Evolutionary conservation across 2,797 vertebrate species (phyloP).

Genomic region (Myiotriccus ornatus): DNA sequence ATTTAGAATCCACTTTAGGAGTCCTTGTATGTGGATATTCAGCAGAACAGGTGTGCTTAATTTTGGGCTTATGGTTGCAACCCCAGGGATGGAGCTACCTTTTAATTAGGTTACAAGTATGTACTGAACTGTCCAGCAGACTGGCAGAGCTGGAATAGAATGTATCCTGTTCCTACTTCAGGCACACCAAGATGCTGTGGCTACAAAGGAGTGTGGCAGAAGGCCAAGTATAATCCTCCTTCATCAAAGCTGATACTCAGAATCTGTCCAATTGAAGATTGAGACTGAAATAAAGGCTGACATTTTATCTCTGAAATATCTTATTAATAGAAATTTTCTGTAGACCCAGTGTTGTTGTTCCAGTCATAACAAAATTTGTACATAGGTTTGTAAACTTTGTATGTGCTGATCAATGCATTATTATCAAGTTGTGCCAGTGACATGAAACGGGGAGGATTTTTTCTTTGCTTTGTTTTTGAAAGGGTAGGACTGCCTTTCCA

Average conservation of each 20-base stretch:
- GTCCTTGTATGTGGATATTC: background rate
- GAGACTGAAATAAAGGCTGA: background rate
- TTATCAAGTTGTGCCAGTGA: background rate
- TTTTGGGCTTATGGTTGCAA: background rate
- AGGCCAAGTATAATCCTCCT: background rate
- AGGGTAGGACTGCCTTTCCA: background rate
- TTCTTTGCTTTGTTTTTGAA: background rate
- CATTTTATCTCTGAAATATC: background rate
- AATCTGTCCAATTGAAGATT: background rate
- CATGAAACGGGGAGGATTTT: background rate
- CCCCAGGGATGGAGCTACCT: background rate
- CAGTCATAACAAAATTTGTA: background rate
- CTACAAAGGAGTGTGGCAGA: background rate
- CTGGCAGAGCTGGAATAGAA: background rate
- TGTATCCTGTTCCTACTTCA: background rate
- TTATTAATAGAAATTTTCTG: background rate
- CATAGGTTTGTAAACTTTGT: background rate
- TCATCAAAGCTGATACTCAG: background rate
- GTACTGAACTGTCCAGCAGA: background rate
- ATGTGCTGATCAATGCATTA: fast-evolving
- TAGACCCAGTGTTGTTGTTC: background rate
- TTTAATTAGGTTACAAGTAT: background rate
- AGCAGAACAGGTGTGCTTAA: background rate
- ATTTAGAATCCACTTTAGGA: background rate
- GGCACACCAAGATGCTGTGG: background rate